A percentile compares a stretch with the other conserved stretches of the same genome.
phyloP scores from a whole-genome alignment of 2,113 vertebrate genomes.

The Lasiurus cinereus region DNA sequence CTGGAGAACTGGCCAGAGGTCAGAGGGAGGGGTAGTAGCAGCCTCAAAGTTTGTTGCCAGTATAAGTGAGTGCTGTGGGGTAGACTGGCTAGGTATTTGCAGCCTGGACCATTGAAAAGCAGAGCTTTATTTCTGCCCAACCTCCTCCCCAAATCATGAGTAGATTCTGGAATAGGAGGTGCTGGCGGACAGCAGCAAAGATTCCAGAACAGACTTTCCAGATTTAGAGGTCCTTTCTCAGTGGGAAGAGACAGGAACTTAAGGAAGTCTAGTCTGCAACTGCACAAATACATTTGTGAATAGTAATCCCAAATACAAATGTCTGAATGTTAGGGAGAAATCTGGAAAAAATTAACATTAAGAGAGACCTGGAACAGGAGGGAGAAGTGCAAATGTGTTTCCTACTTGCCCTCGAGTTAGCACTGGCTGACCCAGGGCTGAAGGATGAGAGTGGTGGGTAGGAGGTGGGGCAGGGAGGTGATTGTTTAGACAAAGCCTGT shows the following conservation, averaged over 20 bases:
- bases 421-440: neutral
- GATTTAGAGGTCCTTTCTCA: conserved; percentile 61
- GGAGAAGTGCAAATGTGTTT: conserved; percentile 50
- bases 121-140: neutral
- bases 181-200: conserved; percentile 54
- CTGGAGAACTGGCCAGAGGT: neutral
- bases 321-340: conserved; percentile 49
- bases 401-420: conserved; percentile 43
- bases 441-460: neutral
- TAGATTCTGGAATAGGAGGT: conserved; percentile 50
- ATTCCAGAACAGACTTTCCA: conserved; percentile 55
- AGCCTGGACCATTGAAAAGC: neutral
- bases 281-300: conserved; percentile 65
- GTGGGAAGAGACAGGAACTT: conserved; percentile 70
- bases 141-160: conserved; percentile 9
- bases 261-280: conserved; percentile 53
- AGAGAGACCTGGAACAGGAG: conserved; percentile 46
- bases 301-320: conserved; percentile 64
- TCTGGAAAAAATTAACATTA: conserved; percentile 67
- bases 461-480: neutral
- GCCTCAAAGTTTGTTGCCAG: neutral
- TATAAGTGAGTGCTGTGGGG: neutral
- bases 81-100: neutral
- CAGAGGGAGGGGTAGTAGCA: neutral
- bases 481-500: conserved; percentile 27